Evolutionary conservation across 2,797 vertebrate species (phyloP).

Genomic region (Arvicola amphibius): DNA sequence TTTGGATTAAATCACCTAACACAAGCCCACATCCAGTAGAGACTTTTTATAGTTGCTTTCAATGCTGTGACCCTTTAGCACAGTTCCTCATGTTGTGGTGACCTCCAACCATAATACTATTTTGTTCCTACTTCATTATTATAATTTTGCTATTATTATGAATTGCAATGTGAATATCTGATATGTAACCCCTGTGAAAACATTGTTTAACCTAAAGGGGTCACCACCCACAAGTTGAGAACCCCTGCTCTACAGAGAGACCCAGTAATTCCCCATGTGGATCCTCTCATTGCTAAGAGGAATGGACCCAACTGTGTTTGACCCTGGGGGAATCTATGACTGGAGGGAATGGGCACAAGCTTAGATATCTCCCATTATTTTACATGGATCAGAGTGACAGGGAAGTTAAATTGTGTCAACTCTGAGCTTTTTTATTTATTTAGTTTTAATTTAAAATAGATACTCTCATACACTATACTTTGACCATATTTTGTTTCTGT

Average conservation of each 20-base stretch:
- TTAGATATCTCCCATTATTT: neutral
- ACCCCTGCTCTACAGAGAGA: neutral
- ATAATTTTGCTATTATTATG: neutral
- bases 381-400: neutral
- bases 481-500: neutral
- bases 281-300: neutral
- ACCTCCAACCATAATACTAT: neutral
- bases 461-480: neutral
- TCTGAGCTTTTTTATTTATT: neutral
- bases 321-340: neutral
- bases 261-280: rapidly evolving
- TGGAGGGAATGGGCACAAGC: neutral
- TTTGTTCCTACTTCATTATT: neutral
- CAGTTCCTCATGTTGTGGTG: neutral
- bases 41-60: neutral
- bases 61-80: neutral
- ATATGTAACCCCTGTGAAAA: too few species aligned
- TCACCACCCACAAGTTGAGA: too few species aligned
- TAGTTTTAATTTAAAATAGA: neutral
- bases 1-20: neutral
- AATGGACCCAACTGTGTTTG: too few species aligned
- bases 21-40: neutral
- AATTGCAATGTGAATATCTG: neutral
- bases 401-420: neutral
- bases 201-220: neutral